Base-by-base conservation (phyloP, 37 sponge, comb jelly and placozoan genomes). In the Amphimedon queenslandica region DNA sequence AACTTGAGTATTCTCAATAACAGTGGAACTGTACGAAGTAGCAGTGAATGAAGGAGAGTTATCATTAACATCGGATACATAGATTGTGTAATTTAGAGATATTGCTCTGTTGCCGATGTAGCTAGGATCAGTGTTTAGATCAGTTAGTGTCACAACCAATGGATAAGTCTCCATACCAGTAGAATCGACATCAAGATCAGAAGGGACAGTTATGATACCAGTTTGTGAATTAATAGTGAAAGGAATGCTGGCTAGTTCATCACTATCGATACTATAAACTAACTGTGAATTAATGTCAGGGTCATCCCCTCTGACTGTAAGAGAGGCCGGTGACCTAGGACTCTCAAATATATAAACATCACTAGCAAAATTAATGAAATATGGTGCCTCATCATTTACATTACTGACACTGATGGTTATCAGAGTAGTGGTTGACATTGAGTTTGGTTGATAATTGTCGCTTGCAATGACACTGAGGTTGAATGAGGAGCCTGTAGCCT, bases 311-410 rank as follows among this genome's bases (percentile, higher is more conserved):
- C 4, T 35, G 6, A 74, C 61, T 10, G 2, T 27, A 2, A 38
- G 6, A n/a, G 8, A 13, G 21, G 21, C 5, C 23, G 5, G 27
- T 11, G 61, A n/a, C 21, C 5, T 25, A 6, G 21, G 27, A 25
- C 24, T 6, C 21, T 25, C 61, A 6, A 25, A n/a, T 25, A n/a
- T 25, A n/a, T 13, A n/a, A 11, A n/a, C 23, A n/a, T 11, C 27
- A n/a, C 5, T 25, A 60, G 28, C 27, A n/a, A n/a, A n/a, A 60
- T 60, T 25, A 25, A 65, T 20, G 58, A 84, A 77, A 37, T 10
- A 18, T 0, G 96, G 96, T 24, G 64, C 28, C 64, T 88, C 72
- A 74, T 95, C 89, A 74, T 95, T 88, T 16, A 88, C 64, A 77
- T 95, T 89, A 6, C 13, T 58, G 20, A 91, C 75, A 24, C 32